Conservation (phyloP, 2,113 vertebrate genomes). For the Pimephales promelas region DNA sequence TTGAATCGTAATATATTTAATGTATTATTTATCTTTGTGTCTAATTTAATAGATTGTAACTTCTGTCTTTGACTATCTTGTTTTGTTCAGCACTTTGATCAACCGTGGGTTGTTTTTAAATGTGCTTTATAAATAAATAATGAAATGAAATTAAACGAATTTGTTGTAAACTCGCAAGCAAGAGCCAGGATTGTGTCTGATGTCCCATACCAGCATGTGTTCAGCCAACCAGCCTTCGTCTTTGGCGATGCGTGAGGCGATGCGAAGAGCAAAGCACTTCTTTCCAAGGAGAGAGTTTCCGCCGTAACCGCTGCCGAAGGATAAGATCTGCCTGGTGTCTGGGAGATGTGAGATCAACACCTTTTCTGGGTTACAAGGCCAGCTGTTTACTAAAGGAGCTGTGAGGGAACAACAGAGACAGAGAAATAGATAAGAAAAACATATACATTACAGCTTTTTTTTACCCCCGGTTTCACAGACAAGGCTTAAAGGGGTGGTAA, state of each 20-base stretch:
- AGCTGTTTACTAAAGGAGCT: constrained; percentile 93
- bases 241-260: constrained; percentile 92
- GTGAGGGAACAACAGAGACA: constrained; percentile 1
- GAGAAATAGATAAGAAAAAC: neutral
- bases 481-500: no score
- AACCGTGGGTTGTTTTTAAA: no score
- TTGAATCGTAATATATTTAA: no score
- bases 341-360: constrained; percentile 93
- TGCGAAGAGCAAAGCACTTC: constrained; percentile 96
- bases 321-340: constrained; percentile 88
- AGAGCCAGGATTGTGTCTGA: neutral
- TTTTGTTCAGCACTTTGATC: no score
- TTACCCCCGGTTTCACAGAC: neutral
- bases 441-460: neutral
- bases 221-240: constrained; percentile 98
- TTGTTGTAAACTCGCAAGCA: neutral
- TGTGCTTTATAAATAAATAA: no score
- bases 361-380: constrained; percentile 93
- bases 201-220: constrained; percentile 91
- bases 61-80: no score
- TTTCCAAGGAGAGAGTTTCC: constrained; percentile 97
- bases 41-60: no score
- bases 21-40: no score
- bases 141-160: no score
- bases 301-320: constrained; percentile 93